Conservation (phyloP, 1,140 invertebrate species). For the Plectrocnemia conspersa region DNA sequence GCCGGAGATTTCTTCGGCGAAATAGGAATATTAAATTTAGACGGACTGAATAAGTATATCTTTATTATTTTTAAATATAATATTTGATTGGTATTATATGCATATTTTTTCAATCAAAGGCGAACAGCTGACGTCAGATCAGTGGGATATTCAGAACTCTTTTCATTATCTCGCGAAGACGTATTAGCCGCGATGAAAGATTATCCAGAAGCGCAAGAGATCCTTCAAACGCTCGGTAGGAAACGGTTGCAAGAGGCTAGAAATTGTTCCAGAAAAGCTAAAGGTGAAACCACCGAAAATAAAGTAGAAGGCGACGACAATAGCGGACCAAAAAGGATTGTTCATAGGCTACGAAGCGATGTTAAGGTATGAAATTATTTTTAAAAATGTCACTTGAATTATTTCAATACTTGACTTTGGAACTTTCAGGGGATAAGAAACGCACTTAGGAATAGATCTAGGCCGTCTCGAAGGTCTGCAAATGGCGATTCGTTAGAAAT, state of each 20-base stretch:
- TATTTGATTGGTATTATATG: background rate
- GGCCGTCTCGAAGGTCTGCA: conserved; percentile 48
- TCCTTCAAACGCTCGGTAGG: conserved; percentile 78
- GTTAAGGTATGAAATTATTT: conserved; percentile 58
- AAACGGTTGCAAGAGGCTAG: conserved; percentile 81
- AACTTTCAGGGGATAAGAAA: conserved; percentile 51
- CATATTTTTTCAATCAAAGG: conserved; percentile 57
- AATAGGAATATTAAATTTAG: conserved; percentile 93
- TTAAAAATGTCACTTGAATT: conserved; percentile 2
- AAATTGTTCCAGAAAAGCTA: conserved; percentile 48
- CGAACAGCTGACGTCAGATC: conserved; percentile 93
- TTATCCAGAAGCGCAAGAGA: conserved; percentile 94
- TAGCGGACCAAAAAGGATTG: conserved; percentile 67
- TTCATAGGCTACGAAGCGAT: conserved; percentile 75
- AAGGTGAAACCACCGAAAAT: conserved; percentile 51
- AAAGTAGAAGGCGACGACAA: conserved; percentile 59
- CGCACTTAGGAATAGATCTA: conserved; percentile 50
- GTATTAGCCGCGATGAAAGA: conserved; percentile 93
- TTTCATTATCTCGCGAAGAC: conserved; percentile 92
- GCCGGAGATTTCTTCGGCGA: conserved; percentile 97
- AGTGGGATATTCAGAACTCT: conserved; percentile 93
- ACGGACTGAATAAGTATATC: conserved; percentile 90
- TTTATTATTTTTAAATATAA: conserved; percentile 18
- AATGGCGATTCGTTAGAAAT: conserved; percentile 61
- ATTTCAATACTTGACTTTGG: conserved; percentile 3